Conservation (phyloP, 2,888 invertebrate species). For the Salpingus planirostris region DNA sequence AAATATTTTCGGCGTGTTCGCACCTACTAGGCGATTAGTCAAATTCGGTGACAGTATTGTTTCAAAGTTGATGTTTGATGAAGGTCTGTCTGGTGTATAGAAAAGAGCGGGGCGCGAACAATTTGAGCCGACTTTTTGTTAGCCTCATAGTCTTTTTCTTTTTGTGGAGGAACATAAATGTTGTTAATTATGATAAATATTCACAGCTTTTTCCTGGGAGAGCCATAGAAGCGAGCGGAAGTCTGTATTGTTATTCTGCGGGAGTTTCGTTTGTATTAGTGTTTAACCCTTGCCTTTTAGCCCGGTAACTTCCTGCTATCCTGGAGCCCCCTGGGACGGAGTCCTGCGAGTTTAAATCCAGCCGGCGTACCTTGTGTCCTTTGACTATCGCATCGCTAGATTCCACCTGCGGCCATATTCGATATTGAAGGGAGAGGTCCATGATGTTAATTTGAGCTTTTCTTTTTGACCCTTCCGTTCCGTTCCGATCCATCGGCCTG, state of each 20-base stretch:
- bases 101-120: conserved; percentile 27
- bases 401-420: conserved; percentile 19
- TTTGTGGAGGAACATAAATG: conserved; percentile 40
- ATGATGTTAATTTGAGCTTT: conserved; percentile 25
- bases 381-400: conserved; percentile 24
- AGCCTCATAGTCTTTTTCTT: conserved; percentile 36
- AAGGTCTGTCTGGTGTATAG: conserved; percentile 11
- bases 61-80: conserved; percentile 16
- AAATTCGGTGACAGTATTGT: conserved; percentile 21
- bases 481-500: conserved; percentile 12
- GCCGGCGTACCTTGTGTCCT: conserved; percentile 30
- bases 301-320: conserved; percentile 41
- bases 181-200: conserved; percentile 46
- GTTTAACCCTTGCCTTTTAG: conserved; percentile 44
- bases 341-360: conserved; percentile 37
- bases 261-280: conserved; percentile 42
- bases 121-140: conserved; percentile 39
- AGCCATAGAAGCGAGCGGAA: conserved; percentile 40
- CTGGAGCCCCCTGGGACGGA: conserved; percentile 38
- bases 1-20: too few relatives aligned
- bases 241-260: conserved; percentile 42
- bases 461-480: conserved; percentile 18
- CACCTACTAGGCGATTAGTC: conserved; percentile 14
- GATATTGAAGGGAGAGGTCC: conserved; percentile 26
- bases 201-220: conserved; percentile 44